These are phyloP conservation scores for Entelurus aequoreus DNA, from an alignment of 2,113 vertebrate species.

Conservation along the genomic window DNA sequence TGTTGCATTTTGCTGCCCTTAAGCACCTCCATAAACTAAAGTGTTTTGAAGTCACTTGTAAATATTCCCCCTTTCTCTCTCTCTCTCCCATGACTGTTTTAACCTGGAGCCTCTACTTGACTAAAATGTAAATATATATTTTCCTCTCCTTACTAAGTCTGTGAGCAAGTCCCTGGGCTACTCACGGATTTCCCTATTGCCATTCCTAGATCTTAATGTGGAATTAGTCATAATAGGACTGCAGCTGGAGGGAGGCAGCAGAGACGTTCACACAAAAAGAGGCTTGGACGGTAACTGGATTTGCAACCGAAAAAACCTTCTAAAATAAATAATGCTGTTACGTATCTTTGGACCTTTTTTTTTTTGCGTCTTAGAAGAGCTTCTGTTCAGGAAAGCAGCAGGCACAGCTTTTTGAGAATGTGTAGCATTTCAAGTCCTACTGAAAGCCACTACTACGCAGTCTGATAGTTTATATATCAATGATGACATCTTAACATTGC, in stretches of 20 bases:
- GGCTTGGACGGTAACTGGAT: conserved; percentile 4
- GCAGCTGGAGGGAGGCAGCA: conserved; percentile 16
- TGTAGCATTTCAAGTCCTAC: no score
- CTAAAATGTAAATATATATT: conserved; percentile 42
- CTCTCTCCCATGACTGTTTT: conserved; percentile 3
- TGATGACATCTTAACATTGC: no score
- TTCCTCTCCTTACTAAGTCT: conserved; percentile 30
- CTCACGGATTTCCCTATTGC: conserved; percentile 35
- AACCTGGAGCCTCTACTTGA: conserved; percentile 17
- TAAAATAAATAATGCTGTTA: background rate
- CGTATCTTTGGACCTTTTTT: background rate
- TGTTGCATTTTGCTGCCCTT: background rate
- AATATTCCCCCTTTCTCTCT: conserved; percentile 13
- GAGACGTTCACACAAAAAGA: conserved; percentile 14
- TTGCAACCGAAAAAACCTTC: background rate
- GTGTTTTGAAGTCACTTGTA: conserved; percentile 18
- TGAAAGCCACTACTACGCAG: no score
- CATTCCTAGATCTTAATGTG: conserved; percentile 35
- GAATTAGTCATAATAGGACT: conserved; percentile 45
- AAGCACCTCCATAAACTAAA: conserved; percentile 10
- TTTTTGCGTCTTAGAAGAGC: background rate
- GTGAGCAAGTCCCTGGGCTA: conserved; percentile 42
- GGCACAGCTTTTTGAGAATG: background rate
- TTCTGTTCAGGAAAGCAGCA: background rate
- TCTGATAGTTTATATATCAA: no score